Evolutionary conservation across 2,797 vertebrate species (phyloP), one percentile per base, ranked within the genome.

Genomic region (Delichon dasypus): DNA sequence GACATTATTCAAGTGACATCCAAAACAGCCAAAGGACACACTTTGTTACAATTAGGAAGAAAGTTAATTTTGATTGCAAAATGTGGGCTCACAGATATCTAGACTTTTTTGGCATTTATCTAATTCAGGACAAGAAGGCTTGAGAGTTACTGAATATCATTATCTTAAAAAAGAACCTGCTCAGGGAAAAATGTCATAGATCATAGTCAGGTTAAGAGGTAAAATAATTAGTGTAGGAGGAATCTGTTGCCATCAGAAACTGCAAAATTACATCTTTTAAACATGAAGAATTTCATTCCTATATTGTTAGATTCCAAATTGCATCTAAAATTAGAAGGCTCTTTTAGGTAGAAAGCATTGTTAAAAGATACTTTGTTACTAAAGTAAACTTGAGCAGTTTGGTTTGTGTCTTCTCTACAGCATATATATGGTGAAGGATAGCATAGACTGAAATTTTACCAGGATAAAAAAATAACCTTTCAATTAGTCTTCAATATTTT

Each of bases 151-250:
- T 44, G 10, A 93, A 85, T 86, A 86, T 47, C 8, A 42, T 29
- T 83, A 53, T 45, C 40, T 82, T 86, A 85, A 92, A 48, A 96
- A 94, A 91, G 19, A 76, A 85, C 25, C 36, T 74, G 13, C 80
- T 93, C 30, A 77, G 32, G 42, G 71, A 89, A 94, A 86, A 95
- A 36, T 65, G 29, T 16, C 60, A 79, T n/a, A 76, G 66, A 86
- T 76, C 54, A 79, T 0, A 1, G 30, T 64, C 11, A 61, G 34
- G 3, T 91, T 94, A 77, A n/a, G 22, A 91, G 45, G 32, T 77
- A 91, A 94, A 89, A 77, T 51, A 66, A 80, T 75, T 42, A 87
- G 17, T 21, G 13, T 21, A 74, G 29, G 71, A 85, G 9, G 84
- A 93, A 95, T 87, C n/a, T 61, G n/a, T 42, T 72, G 73, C 9